Base-by-base conservation (phyloP, 2,888 invertebrate species). In the Odontomyia ornata region DNA sequence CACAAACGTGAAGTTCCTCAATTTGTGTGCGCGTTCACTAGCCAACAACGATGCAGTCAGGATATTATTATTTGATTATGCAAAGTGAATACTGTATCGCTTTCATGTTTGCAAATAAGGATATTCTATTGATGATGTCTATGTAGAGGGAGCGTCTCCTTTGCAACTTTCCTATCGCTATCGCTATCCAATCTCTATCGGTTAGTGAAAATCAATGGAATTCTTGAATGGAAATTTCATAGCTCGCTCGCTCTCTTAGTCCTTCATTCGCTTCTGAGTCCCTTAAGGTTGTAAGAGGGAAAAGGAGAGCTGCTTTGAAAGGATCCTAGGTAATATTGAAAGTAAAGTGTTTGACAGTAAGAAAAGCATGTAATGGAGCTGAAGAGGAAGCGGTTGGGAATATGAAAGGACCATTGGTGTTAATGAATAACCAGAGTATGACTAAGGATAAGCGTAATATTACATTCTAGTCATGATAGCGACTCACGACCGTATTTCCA, bases 361-460 rank as follows among this genome's bases (percentile, higher is more conserved):
- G 43, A 36, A 36, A 36, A 36, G 36, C 36, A 36, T 36, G 36
- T 36, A 36, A 36, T 36, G 36, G 36, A 67, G 25, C 36, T 60
- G 60, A 60, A 60, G 52, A 21, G 60, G 43, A 30, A 13, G 1
- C 7, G 43, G 5, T 18, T 15, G 46, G 13, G 23, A 43, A 23
- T 21, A 23, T 46, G 15, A 36, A 67, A 43, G 67, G 67, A 67
- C 67, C 43, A 30, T 46, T 67, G 52, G 52, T 30, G 72, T 56
- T 72, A 72, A 72, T 72, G 72, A 72, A 72, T 72, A 56, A 18
- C 72, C 57, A 56, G n/a, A n/a, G 56, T n/a, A 28, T 56, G 67
- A 46, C 67, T 21, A 67, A 67, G 67, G 30, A 72, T 56, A 56
- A 52, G 72, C 57, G 9, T 56, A 52, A 72, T 72, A 72, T 72